Conservation (phyloP, 2,888 invertebrate genomes). For the Spilarctia lutea region DNA sequence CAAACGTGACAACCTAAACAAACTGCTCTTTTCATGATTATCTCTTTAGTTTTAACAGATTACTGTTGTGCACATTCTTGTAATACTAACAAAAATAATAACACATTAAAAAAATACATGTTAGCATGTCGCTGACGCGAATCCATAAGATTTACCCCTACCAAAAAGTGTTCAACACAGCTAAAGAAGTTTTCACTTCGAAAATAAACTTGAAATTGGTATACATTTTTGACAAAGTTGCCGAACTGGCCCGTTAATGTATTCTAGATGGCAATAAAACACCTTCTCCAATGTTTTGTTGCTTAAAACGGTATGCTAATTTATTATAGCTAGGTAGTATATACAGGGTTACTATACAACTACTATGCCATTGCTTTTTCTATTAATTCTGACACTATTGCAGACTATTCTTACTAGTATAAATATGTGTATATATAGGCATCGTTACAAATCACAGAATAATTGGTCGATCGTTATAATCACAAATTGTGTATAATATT, state of each 20-base stretch:
- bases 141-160: no score
- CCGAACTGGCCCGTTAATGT: neutral
- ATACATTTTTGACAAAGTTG: neutral
- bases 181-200: no score
- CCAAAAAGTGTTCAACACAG: no score
- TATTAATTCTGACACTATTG: neutral
- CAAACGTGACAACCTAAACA: neutral
- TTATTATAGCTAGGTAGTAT: no score
- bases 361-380: no score
- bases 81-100: neutral
- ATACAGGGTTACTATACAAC: no score
- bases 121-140: no score
- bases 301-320: neutral
- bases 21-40: neutral
- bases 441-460: neutral
- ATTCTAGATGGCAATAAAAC: neutral
- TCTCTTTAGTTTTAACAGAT: neutral
- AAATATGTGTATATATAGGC: no score
- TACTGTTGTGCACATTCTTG: neutral
- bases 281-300: neutral
- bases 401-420: no score
- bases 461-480: neutral
- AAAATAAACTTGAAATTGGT: neutral
- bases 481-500: neutral
- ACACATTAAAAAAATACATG: no score